Evolutionary conservation across 2,113 vertebrate genomes (phyloP), one percentile per base, ranked within the genome.

Genomic region (Phoxinus phoxinus): DNA sequence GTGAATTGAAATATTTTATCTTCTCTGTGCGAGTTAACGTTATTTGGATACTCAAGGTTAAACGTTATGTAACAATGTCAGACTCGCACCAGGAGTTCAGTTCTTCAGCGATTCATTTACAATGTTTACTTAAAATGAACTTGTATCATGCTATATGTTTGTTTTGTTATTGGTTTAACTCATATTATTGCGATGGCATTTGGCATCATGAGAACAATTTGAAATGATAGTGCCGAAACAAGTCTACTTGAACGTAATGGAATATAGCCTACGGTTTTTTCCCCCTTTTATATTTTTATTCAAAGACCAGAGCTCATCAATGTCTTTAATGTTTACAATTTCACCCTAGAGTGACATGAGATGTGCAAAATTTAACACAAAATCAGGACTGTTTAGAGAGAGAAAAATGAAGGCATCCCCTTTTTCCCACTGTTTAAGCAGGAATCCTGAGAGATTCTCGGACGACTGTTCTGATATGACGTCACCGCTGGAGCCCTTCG

Each of bases 401-500:
- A 30, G 8, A 17, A 25, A 46, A 1, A 1, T 12, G 23, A 5
- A 59, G 59, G 15, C 46, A 53, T 73, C 12, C 81, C 67, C 61
- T 65, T n/a, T 41, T 82, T 61, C 35, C 41, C 63, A 71, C 15
- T 69, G n/a, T 15, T 67, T 27, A 6, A 83, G 44, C 83, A 17
- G 27, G 76, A 81, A 83, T 86, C 72, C 48, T 32, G 46, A 79
- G 53, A 83, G 35, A 78, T 78, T 58, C 80, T 23, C 41, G 87
- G 41, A 90, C 89, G 75, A 89, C 72, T 87, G 51, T 37, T 90
- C 74, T 72, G 72, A 78, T 86, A 76, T 93, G 90, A 93, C 90
- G 90, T 93, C 89, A 93, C 82, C 86, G 82, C 86, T 88, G 91
- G 89, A 87, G 90, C 89, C 91, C 88, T 88, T 90, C 84, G 80